Base-by-base conservation (phyloP, 2,113 vertebrate species). In the Tachuris rubrigastra region DNA sequence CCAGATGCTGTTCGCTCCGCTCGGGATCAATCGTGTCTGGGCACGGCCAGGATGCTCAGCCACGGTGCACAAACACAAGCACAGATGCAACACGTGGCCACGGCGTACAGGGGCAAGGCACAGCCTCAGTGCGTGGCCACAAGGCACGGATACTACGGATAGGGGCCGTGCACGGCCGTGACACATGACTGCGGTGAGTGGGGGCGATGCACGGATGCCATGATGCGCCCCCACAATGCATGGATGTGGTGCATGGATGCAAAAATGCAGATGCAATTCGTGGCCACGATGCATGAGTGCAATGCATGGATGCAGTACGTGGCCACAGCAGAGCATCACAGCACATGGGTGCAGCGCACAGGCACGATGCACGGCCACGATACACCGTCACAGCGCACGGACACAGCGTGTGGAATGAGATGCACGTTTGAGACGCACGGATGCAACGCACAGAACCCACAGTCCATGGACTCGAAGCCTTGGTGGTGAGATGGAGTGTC, bases 391-490 rank as follows among this genome's bases (percentile, higher is more conserved):
- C 15, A 2, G 4, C 7, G 20, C 55, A 22, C 1, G 16, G 22
- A 4, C 20, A 9, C 20, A 1, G 3, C 4, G 11, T 28, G 2
- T 1, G 22, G 25, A 12, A 23, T 3, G 0, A 12, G 0, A 7
- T 20, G 9, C n/a, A 0, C 4, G 8, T 27, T 1, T 16, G 24
- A 5, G 15, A 24, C 7, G 6, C 8, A 5, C 4, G 22, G 35
- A 25, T 41, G 12, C 35, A 10, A 9, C 14, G 23, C 39, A 20
- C 8, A 1, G 35, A 41, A 30, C 21, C 24, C 12, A 1, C 10
- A 5, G 5, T 9, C 4, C 49, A 11, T 0, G 0, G n/a, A 2
- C n/a, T 3, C 35, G 18, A 5, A 27, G 37, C 14, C 1, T 0
- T 4, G 33, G 63, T 1, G 4, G 7, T 60, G 78, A 66, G 41